phyloP scores from a whole-genome alignment of 2,797 vertebrate species.

The Hippopotamyrus pictus region DNA sequence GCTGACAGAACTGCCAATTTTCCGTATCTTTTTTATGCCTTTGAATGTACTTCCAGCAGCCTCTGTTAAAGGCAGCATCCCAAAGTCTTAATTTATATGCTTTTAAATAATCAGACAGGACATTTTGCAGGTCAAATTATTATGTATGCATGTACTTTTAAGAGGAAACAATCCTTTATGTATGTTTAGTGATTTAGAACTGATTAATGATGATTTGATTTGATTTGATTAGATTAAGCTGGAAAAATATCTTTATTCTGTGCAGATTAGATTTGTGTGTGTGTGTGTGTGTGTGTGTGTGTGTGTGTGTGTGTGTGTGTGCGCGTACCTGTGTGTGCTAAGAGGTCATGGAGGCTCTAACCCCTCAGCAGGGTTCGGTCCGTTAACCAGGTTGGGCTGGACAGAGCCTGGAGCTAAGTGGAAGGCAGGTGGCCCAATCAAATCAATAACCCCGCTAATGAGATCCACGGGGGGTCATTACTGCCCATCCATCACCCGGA shows the following conservation, averaged over 20 bases:
- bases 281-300: not conserved
- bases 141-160: not conserved
- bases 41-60: not conserved
- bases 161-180: not conserved
- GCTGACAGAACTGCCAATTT: constrained; percentile 1
- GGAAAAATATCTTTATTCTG: not conserved
- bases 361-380: not conserved
- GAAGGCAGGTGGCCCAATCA: constrained; percentile 50
- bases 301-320: not conserved
- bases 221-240: not conserved
- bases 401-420: constrained; percentile 17
- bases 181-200: not conserved
- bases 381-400: constrained; percentile 21
- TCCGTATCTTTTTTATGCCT: not conserved
- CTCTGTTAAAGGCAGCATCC: not conserved
- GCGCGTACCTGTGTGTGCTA: not conserved
- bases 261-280: not conserved
- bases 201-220: not conserved
- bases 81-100: not conserved
- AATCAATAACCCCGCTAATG: constrained; percentile 73
- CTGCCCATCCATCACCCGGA: constrained; percentile 35
- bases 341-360: not conserved
- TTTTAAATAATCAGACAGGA: not conserved
- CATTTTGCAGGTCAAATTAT: not conserved
- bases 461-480: constrained; percentile 62